A percentile compares a stretch with the other conserved stretches of the same genome.
phyloP scores from a whole-genome alignment of 2,797 vertebrate species.

The Rousettus madagascariensis region DNA sequence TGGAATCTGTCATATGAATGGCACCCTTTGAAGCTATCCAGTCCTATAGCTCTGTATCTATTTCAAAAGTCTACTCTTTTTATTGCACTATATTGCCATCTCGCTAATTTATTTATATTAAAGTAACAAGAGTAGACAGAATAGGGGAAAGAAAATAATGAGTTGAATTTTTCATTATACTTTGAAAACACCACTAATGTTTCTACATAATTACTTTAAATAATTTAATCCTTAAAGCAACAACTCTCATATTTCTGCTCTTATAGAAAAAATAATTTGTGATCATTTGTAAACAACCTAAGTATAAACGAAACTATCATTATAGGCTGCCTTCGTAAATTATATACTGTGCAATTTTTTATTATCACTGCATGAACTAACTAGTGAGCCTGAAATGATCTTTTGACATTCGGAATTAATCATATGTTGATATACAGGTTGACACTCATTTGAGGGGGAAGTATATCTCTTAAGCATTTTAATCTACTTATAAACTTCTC shows the following conservation, averaged over 20 bases:
- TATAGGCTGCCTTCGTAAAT: not conserved
- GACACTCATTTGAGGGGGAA: constrained; percentile 57
- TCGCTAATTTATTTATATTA: not conserved
- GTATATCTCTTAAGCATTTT: constrained; percentile 60
- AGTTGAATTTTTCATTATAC: not conserved
- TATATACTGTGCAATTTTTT: not conserved
- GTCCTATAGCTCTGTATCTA: not conserved
- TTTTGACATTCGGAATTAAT: constrained; percentile 13
- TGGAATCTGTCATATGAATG: not conserved
- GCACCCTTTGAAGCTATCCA: not conserved
- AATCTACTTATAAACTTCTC: constrained; percentile 57
- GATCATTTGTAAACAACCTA: constrained; percentile 28
- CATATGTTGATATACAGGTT: constrained; percentile 57
- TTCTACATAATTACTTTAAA: constrained; percentile 25
- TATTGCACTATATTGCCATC: not conserved
- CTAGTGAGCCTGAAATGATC: constrained; percentile 36
- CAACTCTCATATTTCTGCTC: not conserved
- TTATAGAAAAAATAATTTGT: constrained; percentile 17
- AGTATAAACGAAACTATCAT: constrained; percentile 31
- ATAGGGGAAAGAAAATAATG: not conserved
- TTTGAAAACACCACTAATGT: not conserved
- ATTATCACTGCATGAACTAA: not conserved
- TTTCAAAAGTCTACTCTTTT: not conserved
- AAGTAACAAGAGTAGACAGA: not conserved
- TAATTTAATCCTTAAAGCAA: constrained; percentile 2